Conservation (phyloP, 2,113 vertebrate species). For the Uropsilus gracilis region DNA sequence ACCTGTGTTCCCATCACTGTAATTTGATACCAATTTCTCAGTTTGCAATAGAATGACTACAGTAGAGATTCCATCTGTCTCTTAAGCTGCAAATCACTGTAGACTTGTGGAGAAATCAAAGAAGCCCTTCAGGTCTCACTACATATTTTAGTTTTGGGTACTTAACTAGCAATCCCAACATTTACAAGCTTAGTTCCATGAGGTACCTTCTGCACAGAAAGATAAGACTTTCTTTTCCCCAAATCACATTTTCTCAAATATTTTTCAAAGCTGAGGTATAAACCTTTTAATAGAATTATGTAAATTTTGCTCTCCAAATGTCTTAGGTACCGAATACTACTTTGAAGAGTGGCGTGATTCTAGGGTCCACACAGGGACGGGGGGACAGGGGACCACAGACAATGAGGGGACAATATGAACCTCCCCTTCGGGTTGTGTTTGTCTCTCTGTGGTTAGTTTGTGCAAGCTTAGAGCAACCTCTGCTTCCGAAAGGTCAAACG, state of each 20-base stretch:
- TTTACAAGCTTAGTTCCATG: slow-evolving; percentile 67
- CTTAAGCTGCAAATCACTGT: not conserved
- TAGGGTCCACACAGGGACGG: not conserved
- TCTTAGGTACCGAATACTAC: not conserved
- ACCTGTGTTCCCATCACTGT: not conserved
- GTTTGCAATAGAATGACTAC: not conserved
- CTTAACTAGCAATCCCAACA: not conserved
- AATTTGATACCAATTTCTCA: not conserved
- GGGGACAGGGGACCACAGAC: not conserved
- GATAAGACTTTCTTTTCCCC: slow-evolving; percentile 56
- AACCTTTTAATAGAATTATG: slow-evolving; percentile 73
- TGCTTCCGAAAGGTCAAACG: slow-evolving; percentile 34
- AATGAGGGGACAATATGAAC: too few species aligned
- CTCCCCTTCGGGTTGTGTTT: too few species aligned
- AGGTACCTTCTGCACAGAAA: slow-evolving; percentile 61
- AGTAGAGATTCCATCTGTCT: not conserved
- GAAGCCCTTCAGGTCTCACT: not conserved
- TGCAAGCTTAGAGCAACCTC: not conserved
- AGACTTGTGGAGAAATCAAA: slow-evolving; percentile 16
- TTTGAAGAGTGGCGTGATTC: slow-evolving; percentile 1
- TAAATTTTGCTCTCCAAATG: slow-evolving; percentile 41
- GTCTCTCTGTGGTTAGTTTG: not conserved
- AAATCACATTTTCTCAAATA: slow-evolving; percentile 61
- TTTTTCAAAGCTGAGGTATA: slow-evolving; percentile 56
- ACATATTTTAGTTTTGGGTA: not conserved